Conservation (phyloP, 2,113 vertebrate species). For the Lagopus muta region DNA sequence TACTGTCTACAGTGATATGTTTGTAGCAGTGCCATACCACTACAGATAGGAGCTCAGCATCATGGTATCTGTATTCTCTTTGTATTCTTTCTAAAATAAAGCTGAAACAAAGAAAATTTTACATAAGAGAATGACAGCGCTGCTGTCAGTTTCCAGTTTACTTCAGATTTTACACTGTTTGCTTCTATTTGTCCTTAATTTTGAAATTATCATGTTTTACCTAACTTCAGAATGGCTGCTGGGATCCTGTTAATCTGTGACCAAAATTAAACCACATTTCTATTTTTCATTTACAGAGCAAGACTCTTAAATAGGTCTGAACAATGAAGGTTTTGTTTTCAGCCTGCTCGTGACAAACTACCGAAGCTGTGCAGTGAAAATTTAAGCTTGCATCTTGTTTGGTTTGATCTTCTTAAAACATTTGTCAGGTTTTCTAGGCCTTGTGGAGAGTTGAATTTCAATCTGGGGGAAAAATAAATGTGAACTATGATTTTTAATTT, state of each 20-base stretch:
- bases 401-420: background rate
- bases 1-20: background rate
- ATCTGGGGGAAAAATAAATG: background rate
- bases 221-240: background rate
- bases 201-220: fast-evolving
- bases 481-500: background rate
- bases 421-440: background rate
- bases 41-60: fast-evolving
- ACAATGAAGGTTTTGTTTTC: background rate
- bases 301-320: background rate
- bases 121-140: background rate
- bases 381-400: background rate
- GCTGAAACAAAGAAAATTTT: background rate
- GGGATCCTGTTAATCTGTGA: background rate
- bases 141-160: background rate
- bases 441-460: background rate
- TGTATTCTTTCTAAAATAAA: background rate
- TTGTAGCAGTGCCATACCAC: background rate
- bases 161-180: background rate
- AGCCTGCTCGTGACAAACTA: fast-evolving
- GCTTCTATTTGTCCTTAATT: background rate
- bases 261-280: background rate
- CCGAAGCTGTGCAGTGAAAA: background rate
- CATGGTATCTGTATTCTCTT: background rate
- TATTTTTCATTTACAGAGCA: background rate